Evolutionary conservation across 2,113 vertebrate genomes (phyloP), one percentile per base, ranked within the genome.

Genomic region (Seriola rivoliana): DNA sequence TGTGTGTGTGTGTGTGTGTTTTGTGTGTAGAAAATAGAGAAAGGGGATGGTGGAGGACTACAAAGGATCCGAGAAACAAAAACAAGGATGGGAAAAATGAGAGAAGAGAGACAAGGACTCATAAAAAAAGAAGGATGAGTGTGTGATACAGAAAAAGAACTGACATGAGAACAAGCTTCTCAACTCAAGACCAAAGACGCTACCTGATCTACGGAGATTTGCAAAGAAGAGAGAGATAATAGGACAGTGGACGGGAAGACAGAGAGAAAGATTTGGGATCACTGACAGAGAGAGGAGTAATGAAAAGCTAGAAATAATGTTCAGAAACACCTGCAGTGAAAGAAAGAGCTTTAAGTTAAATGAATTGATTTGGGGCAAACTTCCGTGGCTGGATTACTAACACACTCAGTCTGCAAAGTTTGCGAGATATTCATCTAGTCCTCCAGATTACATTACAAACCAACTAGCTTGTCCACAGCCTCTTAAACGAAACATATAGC

Each of bases 1-100:
- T 64, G 62, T 19, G 38, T 2, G 82, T 46, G 66, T 73, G 40
- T 54, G 58, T 74, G 23, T 36, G 62, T 32, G 19, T 68, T 36
- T 36, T 36, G 42, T 71, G 46, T 64, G 68, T 42, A 42, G 8
- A 70, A 80, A 44, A 64, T 16, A 55, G 62, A 82, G 62, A 58
- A 78, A 84, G 42, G 29, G 40, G 72, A 40, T 38, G 46, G 69
- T 2, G 21, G 67, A 80, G 5, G 63, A 67, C 71, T 79, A 84
- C 72, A 89, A 81, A 86, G 71, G 38, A 29, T 58, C 21, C 19
- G 60, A 77, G 85, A 69, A 73, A 76, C 29, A 64, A 62, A 84
- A 59, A 38, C 14, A 57, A 57, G 9, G 44, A 85, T 38, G 46
- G n/a, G 58, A 64, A 71, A 64, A 50, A 1, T 10, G 64, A 66